phyloP scores from a whole-genome alignment of 2,888 invertebrate genomes.

The Erebia palarica region DNA sequence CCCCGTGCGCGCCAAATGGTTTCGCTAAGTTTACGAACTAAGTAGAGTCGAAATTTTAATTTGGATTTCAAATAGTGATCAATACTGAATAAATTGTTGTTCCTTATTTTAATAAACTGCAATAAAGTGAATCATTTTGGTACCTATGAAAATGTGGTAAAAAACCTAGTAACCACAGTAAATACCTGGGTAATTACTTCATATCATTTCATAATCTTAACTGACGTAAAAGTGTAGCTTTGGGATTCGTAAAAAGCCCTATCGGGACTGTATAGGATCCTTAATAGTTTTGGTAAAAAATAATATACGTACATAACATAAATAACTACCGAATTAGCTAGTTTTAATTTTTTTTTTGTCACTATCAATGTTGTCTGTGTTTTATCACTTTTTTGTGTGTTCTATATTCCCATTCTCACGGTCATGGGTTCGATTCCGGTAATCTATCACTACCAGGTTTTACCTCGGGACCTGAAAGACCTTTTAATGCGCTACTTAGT shows the following conservation, averaged over 20 bases:
- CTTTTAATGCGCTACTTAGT: no score
- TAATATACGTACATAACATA: not conserved
- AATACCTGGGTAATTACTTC: not conserved
- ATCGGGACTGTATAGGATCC: not conserved
- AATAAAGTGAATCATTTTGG: conserved; percentile 1
- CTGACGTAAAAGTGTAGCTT: conserved; percentile 3
- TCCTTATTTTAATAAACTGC: not conserved
- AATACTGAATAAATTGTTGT: not conserved
- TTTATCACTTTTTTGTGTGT: no score
- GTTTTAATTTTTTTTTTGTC: no score
- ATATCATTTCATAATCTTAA: not conserved
- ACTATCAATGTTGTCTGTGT: no score
- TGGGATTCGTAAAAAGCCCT: not conserved
- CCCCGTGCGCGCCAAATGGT: conserved; percentile 35
- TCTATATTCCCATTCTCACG: no score
- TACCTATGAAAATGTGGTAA: not conserved
- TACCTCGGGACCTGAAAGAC: no score
- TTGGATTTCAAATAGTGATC: conserved; percentile 14
- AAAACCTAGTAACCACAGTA: not conserved
- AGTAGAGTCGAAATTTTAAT: conserved; percentile 14
- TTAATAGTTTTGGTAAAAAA: not conserved
- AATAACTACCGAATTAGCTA: no score
- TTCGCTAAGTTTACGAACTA: conserved; percentile 60
- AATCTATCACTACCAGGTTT: not conserved
- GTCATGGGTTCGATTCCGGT: not conserved